phyloP scores from a whole-genome alignment of 2,113 vertebrate genomes.

The Talpa occidentalis region DNA sequence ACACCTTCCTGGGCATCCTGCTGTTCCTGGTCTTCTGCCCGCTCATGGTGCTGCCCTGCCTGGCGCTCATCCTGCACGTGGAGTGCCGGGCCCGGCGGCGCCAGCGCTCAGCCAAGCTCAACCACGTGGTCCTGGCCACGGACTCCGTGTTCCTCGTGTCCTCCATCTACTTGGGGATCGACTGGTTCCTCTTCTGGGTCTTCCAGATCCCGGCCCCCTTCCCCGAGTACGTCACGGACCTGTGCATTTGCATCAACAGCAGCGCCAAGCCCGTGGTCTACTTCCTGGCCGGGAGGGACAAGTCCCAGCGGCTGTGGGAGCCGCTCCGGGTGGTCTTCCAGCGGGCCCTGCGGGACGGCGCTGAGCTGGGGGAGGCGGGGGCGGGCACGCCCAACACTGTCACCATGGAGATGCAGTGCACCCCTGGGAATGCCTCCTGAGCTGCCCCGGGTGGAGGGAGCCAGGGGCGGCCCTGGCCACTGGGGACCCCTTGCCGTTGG shows the following conservation, averaged over 20 bases:
- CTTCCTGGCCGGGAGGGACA: constrained; percentile 80
- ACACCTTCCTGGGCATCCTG: constrained; percentile 68
- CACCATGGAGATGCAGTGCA: constrained; percentile 79
- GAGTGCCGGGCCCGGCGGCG: constrained; percentile 69
- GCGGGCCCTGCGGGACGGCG: constrained; percentile 75
- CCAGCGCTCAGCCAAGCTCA: constrained; percentile 77
- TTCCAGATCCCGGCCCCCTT: constrained; percentile 80
- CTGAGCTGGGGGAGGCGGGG: constrained; percentile 5
- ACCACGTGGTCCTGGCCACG: constrained; percentile 72
- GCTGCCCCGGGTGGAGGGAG: no score
- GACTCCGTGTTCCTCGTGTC: constrained; percentile 76
- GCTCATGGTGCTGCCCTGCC: constrained; percentile 77
- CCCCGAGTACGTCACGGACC: constrained; percentile 78
- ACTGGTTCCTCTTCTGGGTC: constrained; percentile 82
- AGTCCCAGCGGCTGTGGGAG: constrained; percentile 77
- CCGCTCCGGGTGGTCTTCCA: constrained; percentile 78
- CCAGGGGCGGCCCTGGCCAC: no score
- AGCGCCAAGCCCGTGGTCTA: constrained; percentile 73
- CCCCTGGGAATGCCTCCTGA: constrained; percentile 71
- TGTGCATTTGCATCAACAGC: constrained; percentile 73
- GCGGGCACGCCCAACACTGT: constrained; percentile 59
- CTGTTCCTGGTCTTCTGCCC: constrained; percentile 76
- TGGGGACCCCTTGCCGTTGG: no score
- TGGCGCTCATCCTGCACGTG: constrained; percentile 63
- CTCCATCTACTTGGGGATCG: constrained; percentile 79